Evolutionary conservation across 2,797 vertebrate genomes (phyloP).

Genomic region (Allobates femoralis): DNA sequence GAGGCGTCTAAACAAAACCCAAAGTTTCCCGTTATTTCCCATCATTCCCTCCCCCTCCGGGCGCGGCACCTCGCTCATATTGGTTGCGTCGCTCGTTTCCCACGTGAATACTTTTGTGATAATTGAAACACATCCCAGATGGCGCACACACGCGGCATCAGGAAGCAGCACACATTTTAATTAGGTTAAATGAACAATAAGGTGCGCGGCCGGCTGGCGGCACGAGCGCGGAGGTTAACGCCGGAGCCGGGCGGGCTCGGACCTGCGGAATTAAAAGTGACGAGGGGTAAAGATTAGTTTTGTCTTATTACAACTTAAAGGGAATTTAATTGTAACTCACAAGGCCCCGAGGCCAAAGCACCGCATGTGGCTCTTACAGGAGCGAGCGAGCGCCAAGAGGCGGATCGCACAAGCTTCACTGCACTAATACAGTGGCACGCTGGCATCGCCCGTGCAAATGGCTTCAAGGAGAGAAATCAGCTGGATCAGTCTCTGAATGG

Average conservation of each 20-base stretch:
- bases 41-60: neutral
- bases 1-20: neutral
- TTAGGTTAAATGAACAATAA: constrained; percentile 37
- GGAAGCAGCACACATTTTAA: constrained; percentile 22
- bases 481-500: neutral
- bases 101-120: constrained; percentile 39
- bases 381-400: constrained; percentile 26
- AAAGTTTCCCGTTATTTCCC: neutral
- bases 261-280: neutral
- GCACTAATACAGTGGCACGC: neutral
- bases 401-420: constrained; percentile 21
- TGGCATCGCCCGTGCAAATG: neutral
- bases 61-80: neutral
- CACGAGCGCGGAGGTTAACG: neutral
- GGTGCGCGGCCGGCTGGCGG: neutral
- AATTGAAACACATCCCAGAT: constrained; percentile 46
- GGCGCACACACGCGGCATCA: neutral
- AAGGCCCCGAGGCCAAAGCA: constrained; percentile 15
- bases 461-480: neutral
- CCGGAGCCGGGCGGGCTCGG: neutral
- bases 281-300: constrained; percentile 27
- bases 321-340: constrained; percentile 45
- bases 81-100: neutral
- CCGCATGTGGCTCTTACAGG: constrained; percentile 34
- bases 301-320: constrained; percentile 48